phyloP scores from a whole-genome alignment of 2,113 vertebrate species.

The Phyllostomus discolor region DNA sequence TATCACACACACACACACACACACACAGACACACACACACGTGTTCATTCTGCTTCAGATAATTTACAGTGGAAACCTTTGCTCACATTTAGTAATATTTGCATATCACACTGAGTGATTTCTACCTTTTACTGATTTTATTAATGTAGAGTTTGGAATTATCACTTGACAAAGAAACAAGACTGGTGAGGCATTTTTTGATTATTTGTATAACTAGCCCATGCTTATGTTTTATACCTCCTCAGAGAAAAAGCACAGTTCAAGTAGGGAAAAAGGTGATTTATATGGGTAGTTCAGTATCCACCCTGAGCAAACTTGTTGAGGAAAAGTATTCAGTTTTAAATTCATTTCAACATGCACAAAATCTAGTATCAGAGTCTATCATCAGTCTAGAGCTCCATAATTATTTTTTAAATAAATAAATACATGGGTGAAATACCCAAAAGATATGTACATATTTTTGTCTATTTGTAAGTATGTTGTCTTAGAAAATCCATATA shows the following conservation, averaged over 20 bases:
- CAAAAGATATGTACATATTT: neutral
- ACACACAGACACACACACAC: neutral
- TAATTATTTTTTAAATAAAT: neutral
- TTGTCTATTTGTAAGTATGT: neutral
- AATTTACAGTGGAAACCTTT: neutral
- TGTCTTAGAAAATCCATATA: neutral
- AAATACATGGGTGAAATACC: neutral
- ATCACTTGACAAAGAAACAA: neutral
- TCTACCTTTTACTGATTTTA: neutral
- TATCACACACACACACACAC: neutral
- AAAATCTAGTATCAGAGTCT: neutral
- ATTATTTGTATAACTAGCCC: neutral
- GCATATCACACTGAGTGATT: neutral
- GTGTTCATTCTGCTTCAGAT: neutral
- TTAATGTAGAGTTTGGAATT: neutral
- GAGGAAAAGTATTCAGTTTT: neutral
- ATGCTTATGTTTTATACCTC: neutral
- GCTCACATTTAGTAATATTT: neutral
- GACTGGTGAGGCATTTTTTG: neutral
- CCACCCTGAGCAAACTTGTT: neutral
- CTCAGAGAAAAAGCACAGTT: neutral
- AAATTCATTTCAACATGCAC: neutral
- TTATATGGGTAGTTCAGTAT: neutral
- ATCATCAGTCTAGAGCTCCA: neutral
- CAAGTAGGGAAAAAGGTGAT: neutral